Evolutionary conservation across 1,140 invertebrate species (phyloP).

Genomic region (Coelopa frigida): DNA sequence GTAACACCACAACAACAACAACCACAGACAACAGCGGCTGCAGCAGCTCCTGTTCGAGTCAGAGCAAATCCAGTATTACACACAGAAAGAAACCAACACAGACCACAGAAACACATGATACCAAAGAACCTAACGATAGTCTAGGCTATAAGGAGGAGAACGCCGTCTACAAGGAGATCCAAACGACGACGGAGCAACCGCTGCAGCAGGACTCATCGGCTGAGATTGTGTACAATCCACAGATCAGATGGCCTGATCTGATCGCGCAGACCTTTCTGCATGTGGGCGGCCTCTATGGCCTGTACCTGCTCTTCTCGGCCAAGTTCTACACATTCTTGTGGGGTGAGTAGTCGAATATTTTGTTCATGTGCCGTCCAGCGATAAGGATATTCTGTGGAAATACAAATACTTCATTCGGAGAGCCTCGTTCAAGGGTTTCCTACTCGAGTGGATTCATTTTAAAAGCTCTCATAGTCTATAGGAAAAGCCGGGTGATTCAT

Average conservation of each 20-base stretch:
- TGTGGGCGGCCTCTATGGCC: slow-evolving; percentile 59
- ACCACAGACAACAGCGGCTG: slow-evolving; percentile 14
- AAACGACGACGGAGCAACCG: slow-evolving; percentile 1
- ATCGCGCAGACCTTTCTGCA: slow-evolving; percentile 61
- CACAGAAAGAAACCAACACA: slow-evolving; percentile 22
- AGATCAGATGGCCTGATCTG: slow-evolving; percentile 63
- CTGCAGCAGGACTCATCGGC: neutral
- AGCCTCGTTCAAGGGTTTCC: too few relatives aligned
- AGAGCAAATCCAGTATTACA: slow-evolving; percentile 15
- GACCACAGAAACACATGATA: slow-evolving; percentile 12
- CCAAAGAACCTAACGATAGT: slow-evolving; percentile 20
- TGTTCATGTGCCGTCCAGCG: too few relatives aligned
- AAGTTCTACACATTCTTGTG: slow-evolving; percentile 60
- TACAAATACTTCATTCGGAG: too few relatives aligned
- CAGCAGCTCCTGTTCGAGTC: slow-evolving; percentile 8
- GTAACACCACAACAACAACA: slow-evolving; percentile 2
- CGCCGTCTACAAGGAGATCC: slow-evolving; percentile 34
- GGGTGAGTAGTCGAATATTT: slow-evolving; percentile 56
- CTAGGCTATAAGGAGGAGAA: slow-evolving; percentile 36
- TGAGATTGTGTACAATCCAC: slow-evolving; percentile 48
- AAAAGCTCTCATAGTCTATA: too few relatives aligned
- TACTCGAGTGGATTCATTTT: too few relatives aligned
- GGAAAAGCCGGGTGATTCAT: too few relatives aligned
- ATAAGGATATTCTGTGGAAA: too few relatives aligned
- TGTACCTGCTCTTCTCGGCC: slow-evolving; percentile 58